phyloP scores from a whole-genome alignment of 2,888 invertebrate genomes.

The Noctua janthe region DNA sequence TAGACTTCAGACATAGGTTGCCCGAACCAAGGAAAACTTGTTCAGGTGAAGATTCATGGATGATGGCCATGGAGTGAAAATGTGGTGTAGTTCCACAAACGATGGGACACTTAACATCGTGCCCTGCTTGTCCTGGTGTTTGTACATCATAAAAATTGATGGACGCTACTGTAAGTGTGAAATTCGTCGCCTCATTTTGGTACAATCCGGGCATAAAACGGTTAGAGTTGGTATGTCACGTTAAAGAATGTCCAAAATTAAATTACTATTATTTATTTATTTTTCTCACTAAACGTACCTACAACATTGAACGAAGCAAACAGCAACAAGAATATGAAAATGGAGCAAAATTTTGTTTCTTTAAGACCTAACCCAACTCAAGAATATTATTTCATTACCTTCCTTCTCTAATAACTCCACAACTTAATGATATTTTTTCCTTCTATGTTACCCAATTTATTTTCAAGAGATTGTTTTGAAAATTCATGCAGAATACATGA shows the following conservation, averaged over 20 bases:
- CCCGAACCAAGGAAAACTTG: too few relatives aligned
- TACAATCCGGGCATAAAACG: too few relatives aligned
- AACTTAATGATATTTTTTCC: slow-evolving; percentile 10
- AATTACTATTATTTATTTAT: background rate
- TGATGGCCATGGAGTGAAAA: too few relatives aligned
- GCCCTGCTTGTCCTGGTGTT: too few relatives aligned
- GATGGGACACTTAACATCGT: too few relatives aligned
- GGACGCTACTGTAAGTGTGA: too few relatives aligned
- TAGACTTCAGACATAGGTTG: too few relatives aligned
- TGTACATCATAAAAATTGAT: too few relatives aligned
- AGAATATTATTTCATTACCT: background rate
- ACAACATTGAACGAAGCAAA: background rate
- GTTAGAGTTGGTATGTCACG: background rate
- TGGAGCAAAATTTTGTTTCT: background rate
- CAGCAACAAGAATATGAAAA: background rate
- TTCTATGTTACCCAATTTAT: background rate
- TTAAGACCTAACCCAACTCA: background rate
- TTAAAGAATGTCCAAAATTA: background rate
- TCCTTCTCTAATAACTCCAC: background rate
- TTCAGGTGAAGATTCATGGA: too few relatives aligned
- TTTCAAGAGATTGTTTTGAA: background rate
- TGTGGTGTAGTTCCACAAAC: too few relatives aligned
- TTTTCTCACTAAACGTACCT: background rate
- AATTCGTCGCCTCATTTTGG: too few relatives aligned
- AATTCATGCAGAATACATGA: too few relatives aligned